Evolutionary conservation across 2,888 invertebrate species (phyloP).

Genomic region (Nemotelus pantherinus): DNA sequence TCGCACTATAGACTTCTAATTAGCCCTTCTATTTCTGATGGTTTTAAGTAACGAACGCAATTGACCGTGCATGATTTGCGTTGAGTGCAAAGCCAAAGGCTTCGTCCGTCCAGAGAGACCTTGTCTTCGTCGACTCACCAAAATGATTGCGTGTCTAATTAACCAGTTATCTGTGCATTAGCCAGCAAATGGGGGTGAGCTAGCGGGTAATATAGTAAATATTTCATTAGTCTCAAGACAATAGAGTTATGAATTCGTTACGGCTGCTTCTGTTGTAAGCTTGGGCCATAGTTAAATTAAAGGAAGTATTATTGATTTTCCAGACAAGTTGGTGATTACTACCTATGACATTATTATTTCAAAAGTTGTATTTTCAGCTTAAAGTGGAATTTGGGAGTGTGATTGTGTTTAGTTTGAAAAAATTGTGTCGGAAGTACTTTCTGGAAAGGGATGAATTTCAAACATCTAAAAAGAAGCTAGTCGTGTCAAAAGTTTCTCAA

Average conservation of each 20-base stretch:
- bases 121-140: not conserved
- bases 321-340: too few relatives aligned
- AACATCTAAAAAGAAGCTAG: too few relatives aligned
- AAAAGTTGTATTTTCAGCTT: too few relatives aligned
- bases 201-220: not conserved
- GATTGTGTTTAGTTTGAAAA: too few relatives aligned
- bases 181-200: slow-evolving; percentile 8
- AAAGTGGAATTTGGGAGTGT: too few relatives aligned
- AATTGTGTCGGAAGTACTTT: too few relatives aligned
- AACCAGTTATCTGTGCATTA: not conserved
- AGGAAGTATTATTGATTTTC: too few relatives aligned
- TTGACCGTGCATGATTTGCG: slow-evolving; percentile 8
- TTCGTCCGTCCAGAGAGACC: not conserved
- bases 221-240: not conserved
- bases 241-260: not conserved
- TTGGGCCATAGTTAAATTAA: too few relatives aligned
- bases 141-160: slow-evolving; percentile 38
- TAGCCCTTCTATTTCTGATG: slow-evolving; percentile 16
- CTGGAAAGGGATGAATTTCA: too few relatives aligned
- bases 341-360: too few relatives aligned
- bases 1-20: slow-evolving; percentile 28
- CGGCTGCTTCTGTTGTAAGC: not conserved
- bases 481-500: too few relatives aligned
- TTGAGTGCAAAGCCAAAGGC: not conserved
- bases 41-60: not conserved